Conservation (phyloP, 2,797 vertebrate genomes). For the Halcyon smyrnensis region DNA sequence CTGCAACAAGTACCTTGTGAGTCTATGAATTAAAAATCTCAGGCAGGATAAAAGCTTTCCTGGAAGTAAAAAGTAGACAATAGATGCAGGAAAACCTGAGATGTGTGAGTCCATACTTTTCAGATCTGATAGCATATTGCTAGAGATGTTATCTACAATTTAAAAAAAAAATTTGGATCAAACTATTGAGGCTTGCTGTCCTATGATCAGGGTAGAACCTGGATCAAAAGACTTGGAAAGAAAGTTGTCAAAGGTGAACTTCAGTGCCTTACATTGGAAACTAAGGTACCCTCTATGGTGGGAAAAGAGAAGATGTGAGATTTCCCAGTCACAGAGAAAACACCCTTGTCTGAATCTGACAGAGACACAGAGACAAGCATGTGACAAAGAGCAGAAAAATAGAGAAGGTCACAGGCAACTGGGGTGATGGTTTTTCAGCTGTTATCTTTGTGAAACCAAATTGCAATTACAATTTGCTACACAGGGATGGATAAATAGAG, state of each 20-base stretch:
- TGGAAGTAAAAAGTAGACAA: not conserved
- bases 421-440: not conserved
- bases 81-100: not conserved
- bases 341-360: not conserved
- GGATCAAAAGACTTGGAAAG: not conserved
- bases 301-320: not conserved
- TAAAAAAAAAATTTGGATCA: not conserved
- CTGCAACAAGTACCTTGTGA: not conserved
- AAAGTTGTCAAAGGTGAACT: not conserved
- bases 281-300: not conserved
- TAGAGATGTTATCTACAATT: not conserved
- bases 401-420: not conserved
- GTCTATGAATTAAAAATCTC: not conserved
- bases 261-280: not conserved
- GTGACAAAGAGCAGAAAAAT: not conserved
- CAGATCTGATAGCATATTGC: not conserved
- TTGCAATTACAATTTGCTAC: not conserved
- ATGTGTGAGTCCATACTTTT: not conserved
- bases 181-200: not conserved
- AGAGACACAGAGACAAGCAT: not conserved
- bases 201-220: not conserved
- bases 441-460: not conserved
- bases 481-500: not conserved
- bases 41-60: not conserved
- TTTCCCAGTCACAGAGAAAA: not conserved